Evolutionary conservation across 2,797 vertebrate genomes (phyloP).

Genomic region (Helostoma temminkii): DNA sequence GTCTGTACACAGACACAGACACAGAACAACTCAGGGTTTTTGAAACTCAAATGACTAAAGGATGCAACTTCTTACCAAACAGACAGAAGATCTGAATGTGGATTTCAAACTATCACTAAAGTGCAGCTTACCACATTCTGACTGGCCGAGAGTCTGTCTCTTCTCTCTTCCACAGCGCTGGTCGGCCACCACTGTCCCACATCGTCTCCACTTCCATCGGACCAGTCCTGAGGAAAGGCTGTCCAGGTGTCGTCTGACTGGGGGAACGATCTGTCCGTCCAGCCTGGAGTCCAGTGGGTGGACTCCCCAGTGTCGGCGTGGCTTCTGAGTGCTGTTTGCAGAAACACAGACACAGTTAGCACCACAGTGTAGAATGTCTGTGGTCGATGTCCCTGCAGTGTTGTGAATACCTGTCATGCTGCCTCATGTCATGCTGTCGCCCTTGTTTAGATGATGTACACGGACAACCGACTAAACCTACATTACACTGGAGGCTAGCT

Average conservation of each 20-base stretch:
- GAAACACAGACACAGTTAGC: slow-evolving; percentile 21
- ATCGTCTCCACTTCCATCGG: slow-evolving; percentile 36
- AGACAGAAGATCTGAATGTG: not conserved
- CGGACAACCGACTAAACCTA: not conserved
- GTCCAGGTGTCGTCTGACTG: slow-evolving; percentile 78
- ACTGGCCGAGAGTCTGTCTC: slow-evolving; percentile 39
- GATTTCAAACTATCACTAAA: not conserved
- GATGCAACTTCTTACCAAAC: not conserved
- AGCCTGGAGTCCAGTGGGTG: slow-evolving; percentile 58
- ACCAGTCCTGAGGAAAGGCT: slow-evolving; percentile 76
- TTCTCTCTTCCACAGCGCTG: slow-evolving; percentile 63
- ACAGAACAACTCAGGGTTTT: too few species aligned
- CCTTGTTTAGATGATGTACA: slow-evolving; percentile 18
- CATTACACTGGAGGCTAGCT: not conserved
- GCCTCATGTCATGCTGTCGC: not conserved
- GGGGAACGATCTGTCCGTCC: slow-evolving; percentile 58
- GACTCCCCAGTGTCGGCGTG: slow-evolving; percentile 28
- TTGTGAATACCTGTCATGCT: not conserved
- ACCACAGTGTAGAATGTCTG: not conserved
- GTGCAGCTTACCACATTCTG: slow-evolving; percentile 69
- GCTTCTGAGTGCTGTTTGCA: slow-evolving; percentile 53
- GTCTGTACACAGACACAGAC: too few species aligned
- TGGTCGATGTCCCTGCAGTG: not conserved
- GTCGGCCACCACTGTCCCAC: slow-evolving; percentile 80
- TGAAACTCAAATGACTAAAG: too few species aligned